Percentiles rank a stretch among this genome's conserved stretches.
Evolutionary conservation across 2,888 invertebrate genomes (phyloP).

Genomic region (Escarpia spicata): DNA sequence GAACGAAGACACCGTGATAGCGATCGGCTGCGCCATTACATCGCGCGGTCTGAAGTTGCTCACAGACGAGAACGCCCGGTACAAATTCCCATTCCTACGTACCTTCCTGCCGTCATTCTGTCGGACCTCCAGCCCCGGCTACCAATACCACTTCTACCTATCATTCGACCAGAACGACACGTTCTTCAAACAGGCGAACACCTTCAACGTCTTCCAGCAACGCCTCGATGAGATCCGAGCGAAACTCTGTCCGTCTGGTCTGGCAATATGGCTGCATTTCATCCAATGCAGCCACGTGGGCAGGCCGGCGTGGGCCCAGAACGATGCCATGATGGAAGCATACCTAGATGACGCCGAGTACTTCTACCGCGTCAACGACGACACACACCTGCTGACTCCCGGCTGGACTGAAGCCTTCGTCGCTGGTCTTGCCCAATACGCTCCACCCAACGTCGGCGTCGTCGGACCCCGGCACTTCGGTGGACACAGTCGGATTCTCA

Average conservation of each 20-base stretch:
- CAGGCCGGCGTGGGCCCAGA: slow-evolving; percentile 46
- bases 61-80: slow-evolving; percentile 18
- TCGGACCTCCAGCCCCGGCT: slow-evolving; percentile 23
- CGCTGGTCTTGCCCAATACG: not conserved
- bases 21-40: slow-evolving; percentile 39
- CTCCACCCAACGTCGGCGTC: slow-evolving; percentile 42
- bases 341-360: slow-evolving; percentile 41
- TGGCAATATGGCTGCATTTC: slow-evolving; percentile 32
- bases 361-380: slow-evolving; percentile 42
- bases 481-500: slow-evolving; percentile 42
- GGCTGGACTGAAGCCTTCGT: slow-evolving; percentile 32
- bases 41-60: slow-evolving; percentile 27
- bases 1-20: slow-evolving; percentile 20
- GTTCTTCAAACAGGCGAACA: slow-evolving; percentile 22
- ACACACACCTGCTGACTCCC: slow-evolving; percentile 18
- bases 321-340: slow-evolving; percentile 46
- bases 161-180: slow-evolving; percentile 34
- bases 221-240: slow-evolving; percentile 8
- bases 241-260: slow-evolving; percentile 25
- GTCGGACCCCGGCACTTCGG: slow-evolving; percentile 43
- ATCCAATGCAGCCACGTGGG: slow-evolving; percentile 39
- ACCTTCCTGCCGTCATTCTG: slow-evolving; percentile 40
- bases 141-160: slow-evolving; percentile 34
- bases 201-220: slow-evolving; percentile 28
- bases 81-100: slow-evolving; percentile 36